Base-by-base conservation (phyloP, 2,113 vertebrate genomes). In the Cranoglanis bouderius region DNA sequence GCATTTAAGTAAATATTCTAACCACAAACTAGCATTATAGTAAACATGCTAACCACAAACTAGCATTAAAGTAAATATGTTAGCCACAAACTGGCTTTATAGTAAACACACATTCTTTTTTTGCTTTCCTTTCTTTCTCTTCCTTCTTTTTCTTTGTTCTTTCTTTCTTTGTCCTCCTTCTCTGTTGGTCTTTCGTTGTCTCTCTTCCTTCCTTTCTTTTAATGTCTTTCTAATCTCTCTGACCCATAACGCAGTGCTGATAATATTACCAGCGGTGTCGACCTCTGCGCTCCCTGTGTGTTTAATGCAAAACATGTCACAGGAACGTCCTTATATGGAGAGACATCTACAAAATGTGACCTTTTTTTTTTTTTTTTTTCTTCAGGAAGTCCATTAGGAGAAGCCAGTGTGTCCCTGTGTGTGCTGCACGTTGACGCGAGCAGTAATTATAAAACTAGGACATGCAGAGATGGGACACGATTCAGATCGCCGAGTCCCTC, bases 391-490 rank as follows among this genome's bases (percentile, higher is more conserved):
- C 90, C 88, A 7, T n/a, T 7, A 63, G 29, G 90, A 85, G 82
- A 89, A 82, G 67, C 40, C 2, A 46, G 7, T 2, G 14, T n/a
- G 57, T 84, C 59, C 81, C 84, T 32, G 51, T 84, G 84, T 84
- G 90, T 70, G 93, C 94, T 94, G 94, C 94, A 95, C 95, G 95
- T 82, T 95, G 95, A 95, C 92, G 94, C 91, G 94, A 96, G 94
- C 96, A 96, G 95, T 96, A 96, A 96, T 96, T 96, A 96, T 95
- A 95, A 95, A 96, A 96, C 95, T 96, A 95, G 96, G 96, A 94
- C 95, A 96, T 95, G 95, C 94, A 95, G 95, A 95, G 95, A 93
- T 93, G 96, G 95, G 96, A 96, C 95, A 95, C 95, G 95, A 95
- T 96, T 95, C 96, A 96, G 94, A 93, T 93, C 95, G 94, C 94